These are phyloP conservation scores for Benthosema pterotum DNA, from an alignment of 2,797 vertebrate genomes.

Conservation along the genomic window DNA sequence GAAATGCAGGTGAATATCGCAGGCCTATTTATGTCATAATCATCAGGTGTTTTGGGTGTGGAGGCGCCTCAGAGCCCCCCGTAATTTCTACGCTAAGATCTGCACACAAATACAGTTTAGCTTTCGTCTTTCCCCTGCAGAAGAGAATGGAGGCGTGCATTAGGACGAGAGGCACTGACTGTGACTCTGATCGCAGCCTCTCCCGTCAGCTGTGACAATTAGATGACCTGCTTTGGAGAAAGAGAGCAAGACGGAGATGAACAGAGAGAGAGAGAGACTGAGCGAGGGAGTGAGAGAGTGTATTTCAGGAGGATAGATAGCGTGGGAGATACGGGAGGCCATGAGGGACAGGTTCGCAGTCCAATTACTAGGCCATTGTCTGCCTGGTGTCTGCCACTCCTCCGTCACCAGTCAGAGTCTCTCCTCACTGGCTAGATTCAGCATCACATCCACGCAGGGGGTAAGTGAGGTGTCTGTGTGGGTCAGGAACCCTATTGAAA, in stretches of 20 bases:
- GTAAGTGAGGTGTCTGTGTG: too few relatives aligned
- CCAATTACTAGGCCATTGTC: slow-evolving; percentile 79
- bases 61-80: too few relatives aligned
- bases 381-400: slow-evolving; percentile 72
- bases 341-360: slow-evolving; percentile 49
- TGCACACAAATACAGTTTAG: too few relatives aligned
- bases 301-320: not conserved
- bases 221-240: slow-evolving; percentile 59
- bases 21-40: too few relatives aligned
- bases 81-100: too few relatives aligned
- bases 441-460: slow-evolving; percentile 16
- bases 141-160: too few relatives aligned
- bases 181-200: too few relatives aligned
- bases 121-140: too few relatives aligned
- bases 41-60: too few relatives aligned
- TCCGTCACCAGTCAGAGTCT: slow-evolving; percentile 61
- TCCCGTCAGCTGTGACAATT: slow-evolving; percentile 20
- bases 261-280: slow-evolving; percentile 20
- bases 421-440: slow-evolving; percentile 64
- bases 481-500: too few relatives aligned
- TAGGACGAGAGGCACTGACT: too few relatives aligned
- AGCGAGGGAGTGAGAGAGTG: slow-evolving; percentile 26
- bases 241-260: slow-evolving; percentile 8
- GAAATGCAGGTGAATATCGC: too few relatives aligned
- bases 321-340: slow-evolving; percentile 15